Evolutionary conservation across 2,797 vertebrate genomes (phyloP), one percentile per base, ranked within the genome.

Genomic region (Enteromius paludinosus): DNA sequence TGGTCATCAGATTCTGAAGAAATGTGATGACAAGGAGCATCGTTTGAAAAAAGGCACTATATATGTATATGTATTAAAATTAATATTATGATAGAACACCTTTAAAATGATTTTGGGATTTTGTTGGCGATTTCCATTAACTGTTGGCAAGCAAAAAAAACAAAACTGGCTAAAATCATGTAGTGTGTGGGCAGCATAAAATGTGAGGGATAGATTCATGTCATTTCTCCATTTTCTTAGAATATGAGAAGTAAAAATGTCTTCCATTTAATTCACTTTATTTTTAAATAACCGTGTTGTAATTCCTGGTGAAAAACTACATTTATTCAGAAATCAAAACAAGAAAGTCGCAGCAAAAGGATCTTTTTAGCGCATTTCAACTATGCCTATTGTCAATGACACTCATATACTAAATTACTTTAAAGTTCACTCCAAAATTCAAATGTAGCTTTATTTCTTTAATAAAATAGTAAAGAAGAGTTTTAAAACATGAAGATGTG

Each of bases 1-100:
- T 91, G 89, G 90, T 91, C 90, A 94, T 95, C 93, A 94, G 94
- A 94, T 93, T 93, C 93, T 94, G 91, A 94, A 94, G 90, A 92
- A 94, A 94, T 88, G 90, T 91, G 88, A 90, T 92, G 92, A 92
- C 88, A 90, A 88, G 90, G 93, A 91, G 91, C 92, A 92, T 92
- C 89, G 92, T 91, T 90, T 92, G 88, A 56, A 91, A 90, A 74
- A 35, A 61, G 62, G 49, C 35, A 18, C 35, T 5, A 35, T 3
- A 47, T n/a, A n/a, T n/a, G n/a, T 61, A 83, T 70, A 20, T 38
- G 20, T n/a, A 35, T 38, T 2, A 6, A 52, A 77, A 83, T 83
- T 20, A 69, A n/a, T 15, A 25, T 70, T 52, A 38, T 61, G 35
- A 49, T 76, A 35, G 12, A 17, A 5, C 30, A 38, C 30, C 41